phyloP scores from a whole-genome alignment of 2,888 invertebrate genomes.

The Lasioglossum oenotherae region DNA sequence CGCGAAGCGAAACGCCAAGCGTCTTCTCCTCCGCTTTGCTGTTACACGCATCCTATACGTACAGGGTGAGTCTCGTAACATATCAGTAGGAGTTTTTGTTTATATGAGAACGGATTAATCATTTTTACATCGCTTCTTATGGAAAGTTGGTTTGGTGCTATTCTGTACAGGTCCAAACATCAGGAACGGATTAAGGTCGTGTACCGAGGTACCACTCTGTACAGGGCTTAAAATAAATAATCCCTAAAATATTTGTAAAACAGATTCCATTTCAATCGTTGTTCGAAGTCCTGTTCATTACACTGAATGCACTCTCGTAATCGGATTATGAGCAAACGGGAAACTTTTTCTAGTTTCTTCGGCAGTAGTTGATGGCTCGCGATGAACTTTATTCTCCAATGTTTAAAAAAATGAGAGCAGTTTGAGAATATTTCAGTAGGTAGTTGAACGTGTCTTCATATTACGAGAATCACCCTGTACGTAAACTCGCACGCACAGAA shows the following conservation, averaged over 20 bases:
- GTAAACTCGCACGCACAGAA: neutral
- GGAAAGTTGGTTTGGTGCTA: too few relatives aligned
- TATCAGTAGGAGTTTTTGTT: too few relatives aligned
- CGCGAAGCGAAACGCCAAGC: conserved; percentile 41
- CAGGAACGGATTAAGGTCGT: too few relatives aligned
- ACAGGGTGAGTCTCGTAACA: neutral
- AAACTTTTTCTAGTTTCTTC: neutral
- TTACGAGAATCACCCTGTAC: neutral
- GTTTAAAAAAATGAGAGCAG: neutral
- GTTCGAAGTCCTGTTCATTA: too few relatives aligned
- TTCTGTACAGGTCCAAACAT: too few relatives aligned
- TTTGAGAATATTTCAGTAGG: neutral
- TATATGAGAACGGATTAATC: too few relatives aligned
- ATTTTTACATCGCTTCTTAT: too few relatives aligned
- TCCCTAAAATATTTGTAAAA: neutral
- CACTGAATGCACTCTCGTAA: neutral
- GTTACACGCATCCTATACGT: neutral
- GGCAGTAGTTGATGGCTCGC: too few relatives aligned
- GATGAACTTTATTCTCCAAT: neutral
- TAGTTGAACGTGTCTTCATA: neutral
- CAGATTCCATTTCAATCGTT: neutral
- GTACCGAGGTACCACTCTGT: too few relatives aligned
- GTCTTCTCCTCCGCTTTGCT: neutral
- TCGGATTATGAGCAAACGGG: neutral
- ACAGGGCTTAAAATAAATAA: too few relatives aligned